These are phyloP conservation scores for Pseudomugil tenellus DNA, from an alignment of 2,797 vertebrate genomes.

Conservation along the genomic window DNA sequence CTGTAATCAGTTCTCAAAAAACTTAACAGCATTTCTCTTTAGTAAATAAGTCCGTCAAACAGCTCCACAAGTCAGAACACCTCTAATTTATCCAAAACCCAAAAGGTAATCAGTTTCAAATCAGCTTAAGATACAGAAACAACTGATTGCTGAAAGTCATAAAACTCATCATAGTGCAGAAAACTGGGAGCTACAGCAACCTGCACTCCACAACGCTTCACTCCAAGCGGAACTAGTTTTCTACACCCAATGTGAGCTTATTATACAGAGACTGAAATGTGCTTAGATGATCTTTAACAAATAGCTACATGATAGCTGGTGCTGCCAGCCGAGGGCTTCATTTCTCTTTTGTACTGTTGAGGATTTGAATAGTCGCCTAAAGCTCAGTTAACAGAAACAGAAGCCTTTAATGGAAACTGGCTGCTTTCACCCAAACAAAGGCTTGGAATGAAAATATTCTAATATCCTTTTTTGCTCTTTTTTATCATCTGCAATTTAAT, in stretches of 20 bases:
- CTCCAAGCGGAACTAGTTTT: slow-evolving; percentile 1
- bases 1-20: slow-evolving; percentile 29
- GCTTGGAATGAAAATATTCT: slow-evolving; percentile 47
- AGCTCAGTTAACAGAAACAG: slow-evolving; percentile 59
- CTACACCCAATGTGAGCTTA: slow-evolving; percentile 20
- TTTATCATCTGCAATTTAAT: slow-evolving; percentile 38
- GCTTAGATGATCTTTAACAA: slow-evolving; percentile 33
- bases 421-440: slow-evolving; percentile 57
- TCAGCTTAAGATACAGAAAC: slow-evolving; percentile 23
- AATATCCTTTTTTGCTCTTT: slow-evolving; percentile 11
- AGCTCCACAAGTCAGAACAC: slow-evolving; percentile 29
- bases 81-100: slow-evolving; percentile 19
- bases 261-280: slow-evolving; percentile 4
- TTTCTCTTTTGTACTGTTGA: slow-evolving; percentile 19
- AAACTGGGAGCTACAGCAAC: slow-evolving; percentile 9
- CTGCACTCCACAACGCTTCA: slow-evolving; percentile 12
- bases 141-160: slow-evolving; percentile 9
- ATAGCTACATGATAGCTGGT: slow-evolving; percentile 29
- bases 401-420: slow-evolving; percentile 53
- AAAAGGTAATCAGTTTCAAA: neutral
- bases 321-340: slow-evolving; percentile 26
- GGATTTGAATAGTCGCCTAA: slow-evolving; percentile 45
- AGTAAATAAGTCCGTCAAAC: slow-evolving; percentile 34
- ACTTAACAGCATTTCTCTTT: slow-evolving; percentile 33
- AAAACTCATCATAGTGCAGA: slow-evolving; percentile 18